Evolutionary conservation across 2,888 invertebrate genomes (phyloP).

Genomic region (Bombyx huttoni): DNA sequence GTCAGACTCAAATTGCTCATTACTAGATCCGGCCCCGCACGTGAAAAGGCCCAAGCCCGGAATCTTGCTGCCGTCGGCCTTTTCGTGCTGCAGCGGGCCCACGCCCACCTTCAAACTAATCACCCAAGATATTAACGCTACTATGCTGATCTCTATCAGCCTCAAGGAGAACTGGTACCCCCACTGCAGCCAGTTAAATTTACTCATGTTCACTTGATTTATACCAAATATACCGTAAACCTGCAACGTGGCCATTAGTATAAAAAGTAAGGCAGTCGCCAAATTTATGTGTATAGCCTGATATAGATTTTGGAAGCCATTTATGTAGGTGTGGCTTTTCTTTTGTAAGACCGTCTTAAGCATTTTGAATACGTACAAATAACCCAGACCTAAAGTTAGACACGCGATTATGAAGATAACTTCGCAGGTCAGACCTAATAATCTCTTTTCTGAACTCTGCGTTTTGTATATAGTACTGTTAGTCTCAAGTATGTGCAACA

Average conservation of each 20-base stretch:
- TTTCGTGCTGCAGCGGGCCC: constrained; percentile 78
- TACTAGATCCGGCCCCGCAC: constrained; percentile 86
- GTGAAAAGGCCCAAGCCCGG: constrained; percentile 86
- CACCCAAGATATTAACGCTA: constrained; percentile 88
- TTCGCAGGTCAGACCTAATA: constrained; percentile 84
- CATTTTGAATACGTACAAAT: constrained; percentile 86
- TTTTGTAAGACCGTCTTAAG: constrained; percentile 81
- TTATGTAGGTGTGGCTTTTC: constrained; percentile 84
- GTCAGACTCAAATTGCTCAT: constrained; percentile 86
- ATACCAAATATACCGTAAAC: constrained; percentile 79
- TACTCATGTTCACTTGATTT: constrained; percentile 71
- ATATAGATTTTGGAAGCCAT: constrained; percentile 84
- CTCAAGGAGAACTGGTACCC: constrained; percentile 90
- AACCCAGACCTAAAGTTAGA: constrained; percentile 86
- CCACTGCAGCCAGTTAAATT: constrained; percentile 92
- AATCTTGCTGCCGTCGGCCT: constrained; percentile 75
- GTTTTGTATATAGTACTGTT: constrained; percentile 61
- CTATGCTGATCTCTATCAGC: constrained; percentile 89
- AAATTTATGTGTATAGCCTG: constrained; percentile 92
- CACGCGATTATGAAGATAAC: constrained; percentile 90
- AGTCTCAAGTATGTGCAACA: constrained; percentile 84
- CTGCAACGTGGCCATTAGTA: constrained; percentile 86
- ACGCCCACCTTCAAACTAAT: constrained; percentile 79
- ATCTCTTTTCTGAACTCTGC: constrained; percentile 66
- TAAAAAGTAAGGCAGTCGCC: constrained; percentile 87